A percentile compares a stretch with the other conserved stretches of the same genome.
phyloP scores from a whole-genome alignment of 1,140 invertebrate genomes.

The Chymomyza costata region DNA sequence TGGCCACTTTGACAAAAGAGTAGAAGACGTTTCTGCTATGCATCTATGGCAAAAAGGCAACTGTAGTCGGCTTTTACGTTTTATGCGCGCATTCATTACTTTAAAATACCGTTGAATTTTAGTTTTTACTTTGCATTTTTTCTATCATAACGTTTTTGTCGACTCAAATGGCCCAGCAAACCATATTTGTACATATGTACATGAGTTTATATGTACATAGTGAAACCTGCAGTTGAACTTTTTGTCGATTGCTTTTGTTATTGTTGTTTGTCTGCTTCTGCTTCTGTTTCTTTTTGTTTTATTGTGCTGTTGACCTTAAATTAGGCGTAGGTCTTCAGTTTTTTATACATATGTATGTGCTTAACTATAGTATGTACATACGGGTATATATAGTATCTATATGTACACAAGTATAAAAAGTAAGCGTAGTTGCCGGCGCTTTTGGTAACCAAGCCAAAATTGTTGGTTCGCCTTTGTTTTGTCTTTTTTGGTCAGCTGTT shows the following conservation, averaged over 20 bases:
- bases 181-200: too few species aligned
- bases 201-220: too few species aligned
- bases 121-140: too few species aligned
- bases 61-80: conserved; percentile 9
- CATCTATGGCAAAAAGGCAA: too few species aligned
- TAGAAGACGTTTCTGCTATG: too few species aligned
- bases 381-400: too few species aligned
- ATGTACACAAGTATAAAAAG: too few species aligned
- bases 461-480: conserved; percentile 24
- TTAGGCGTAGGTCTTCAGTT: conserved; percentile 65
- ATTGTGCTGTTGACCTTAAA: conserved; percentile 72
- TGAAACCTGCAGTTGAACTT: conserved; percentile 55
- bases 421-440: conserved; percentile 24
- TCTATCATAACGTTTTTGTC: too few species aligned
- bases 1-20: too few species aligned
- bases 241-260: conserved; percentile 28
- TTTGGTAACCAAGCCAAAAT: conserved; percentile 36
- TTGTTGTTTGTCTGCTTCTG: conserved; percentile 26
- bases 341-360: conserved; percentile 1
- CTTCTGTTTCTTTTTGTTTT: conserved; percentile 49
- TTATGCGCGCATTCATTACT: conserved; percentile 28
- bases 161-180: too few species aligned
- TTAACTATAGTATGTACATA: too few species aligned
- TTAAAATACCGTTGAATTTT: conserved; percentile 56
- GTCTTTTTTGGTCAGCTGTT: conserved; percentile 34